These are phyloP conservation scores for Bradypus variegatus DNA, from an alignment of 2,797 vertebrate genomes.

Conservation along the genomic window DNA sequence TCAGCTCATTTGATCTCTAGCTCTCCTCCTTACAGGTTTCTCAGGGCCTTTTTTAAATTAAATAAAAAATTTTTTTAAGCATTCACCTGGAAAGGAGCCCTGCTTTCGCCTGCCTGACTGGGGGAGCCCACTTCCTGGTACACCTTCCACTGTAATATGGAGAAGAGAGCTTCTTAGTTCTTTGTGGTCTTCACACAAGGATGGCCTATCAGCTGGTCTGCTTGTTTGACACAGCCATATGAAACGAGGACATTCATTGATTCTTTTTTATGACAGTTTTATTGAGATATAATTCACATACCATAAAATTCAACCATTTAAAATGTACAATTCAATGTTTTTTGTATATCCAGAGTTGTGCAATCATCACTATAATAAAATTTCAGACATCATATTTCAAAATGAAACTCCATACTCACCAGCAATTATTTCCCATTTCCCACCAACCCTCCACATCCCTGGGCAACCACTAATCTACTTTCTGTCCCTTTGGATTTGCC, in stretches of 20 bases:
- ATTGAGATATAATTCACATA: conserved; percentile 2
- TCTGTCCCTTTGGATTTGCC: background rate
- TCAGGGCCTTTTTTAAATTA: background rate
- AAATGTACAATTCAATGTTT: background rate
- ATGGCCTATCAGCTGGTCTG: background rate
- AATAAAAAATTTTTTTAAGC: background rate
- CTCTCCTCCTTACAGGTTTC: conserved; percentile 9
- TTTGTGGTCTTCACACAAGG: background rate
- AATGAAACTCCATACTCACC: background rate
- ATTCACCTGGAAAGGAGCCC: background rate
- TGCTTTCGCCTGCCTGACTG: background rate
- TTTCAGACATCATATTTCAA: background rate
- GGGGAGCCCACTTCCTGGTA: background rate
- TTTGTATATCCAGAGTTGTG: background rate
- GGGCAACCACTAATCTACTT: background rate
- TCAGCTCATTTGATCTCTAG: conserved; percentile 24
- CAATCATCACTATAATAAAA: background rate
- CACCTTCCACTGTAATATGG: background rate
- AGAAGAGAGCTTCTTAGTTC: background rate
- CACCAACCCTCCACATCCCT: background rate
- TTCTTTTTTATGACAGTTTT: background rate
- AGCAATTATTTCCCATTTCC: background rate
- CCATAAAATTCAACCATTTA: background rate
- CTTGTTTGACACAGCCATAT: background rate
- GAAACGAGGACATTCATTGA: background rate